Conservation (phyloP, 2,888 invertebrate genomes). For the Dasysyrphus tricinctus region DNA sequence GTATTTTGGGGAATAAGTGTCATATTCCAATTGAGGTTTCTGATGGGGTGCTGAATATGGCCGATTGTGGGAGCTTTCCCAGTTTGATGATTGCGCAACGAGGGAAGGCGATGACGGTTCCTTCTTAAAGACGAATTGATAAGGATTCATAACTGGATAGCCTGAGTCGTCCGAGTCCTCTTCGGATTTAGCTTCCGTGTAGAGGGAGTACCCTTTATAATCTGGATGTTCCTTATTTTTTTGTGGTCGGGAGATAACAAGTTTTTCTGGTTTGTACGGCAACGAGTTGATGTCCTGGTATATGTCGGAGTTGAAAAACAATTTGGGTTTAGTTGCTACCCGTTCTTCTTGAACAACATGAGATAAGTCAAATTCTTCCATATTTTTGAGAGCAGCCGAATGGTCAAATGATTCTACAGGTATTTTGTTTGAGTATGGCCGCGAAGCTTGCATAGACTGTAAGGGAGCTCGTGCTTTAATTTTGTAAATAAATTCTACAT, state of each 20-base stretch:
- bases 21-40: conserved; percentile 78
- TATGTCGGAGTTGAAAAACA: conserved; percentile 82
- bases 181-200: conserved; percentile 79
- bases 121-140: conserved; percentile 81
- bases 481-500: conserved; percentile 83
- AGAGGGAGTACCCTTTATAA: conserved; percentile 81
- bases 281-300: conserved; percentile 83
- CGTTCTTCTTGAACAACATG: conserved; percentile 79
- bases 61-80: conserved; percentile 76
- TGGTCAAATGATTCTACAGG: conserved; percentile 81
- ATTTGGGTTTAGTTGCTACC: conserved; percentile 78
- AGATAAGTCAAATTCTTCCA: conserved; percentile 82
- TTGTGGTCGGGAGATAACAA: conserved; percentile 36
- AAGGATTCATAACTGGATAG: conserved; percentile 81
- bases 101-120: conserved; percentile 77
- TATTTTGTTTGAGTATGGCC: conserved; percentile 80
- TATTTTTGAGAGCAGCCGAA: conserved; percentile 81
- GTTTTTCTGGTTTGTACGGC: conserved; percentile 80
- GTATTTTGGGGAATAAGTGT: conserved; percentile 82
- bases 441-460: conserved; percentile 81
- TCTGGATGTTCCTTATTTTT: conserved; percentile 77
- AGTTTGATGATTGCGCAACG: conserved; percentile 74
- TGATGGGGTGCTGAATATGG: conserved; percentile 54
- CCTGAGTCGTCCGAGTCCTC: conserved; percentile 78
- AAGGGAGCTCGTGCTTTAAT: conserved; percentile 81